Conservation (phyloP, 2,888 invertebrate species). For the Nomada flava region DNA sequence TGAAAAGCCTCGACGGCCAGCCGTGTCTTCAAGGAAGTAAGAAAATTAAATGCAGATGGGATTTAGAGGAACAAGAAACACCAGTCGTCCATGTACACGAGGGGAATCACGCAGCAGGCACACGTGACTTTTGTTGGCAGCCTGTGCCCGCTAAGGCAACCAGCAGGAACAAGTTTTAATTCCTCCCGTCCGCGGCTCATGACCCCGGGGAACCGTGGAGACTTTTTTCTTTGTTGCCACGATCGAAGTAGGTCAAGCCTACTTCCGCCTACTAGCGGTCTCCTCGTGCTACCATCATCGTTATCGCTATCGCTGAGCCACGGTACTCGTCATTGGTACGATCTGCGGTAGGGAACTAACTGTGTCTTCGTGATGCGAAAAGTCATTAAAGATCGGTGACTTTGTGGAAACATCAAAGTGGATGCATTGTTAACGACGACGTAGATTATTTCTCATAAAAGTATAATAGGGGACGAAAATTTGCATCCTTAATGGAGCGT, state of each 20-base stretch:
- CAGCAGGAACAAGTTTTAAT: slow-evolving; percentile 68
- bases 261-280: slow-evolving; percentile 71
- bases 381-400: slow-evolving; percentile 6
- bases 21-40: slow-evolving; percentile 26
- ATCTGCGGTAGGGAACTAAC: neutral
- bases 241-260: slow-evolving; percentile 78
- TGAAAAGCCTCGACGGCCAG: slow-evolving; percentile 3
- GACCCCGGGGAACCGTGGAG: slow-evolving; percentile 66
- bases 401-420: neutral
- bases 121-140: slow-evolving; percentile 56
- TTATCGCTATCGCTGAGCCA: slow-evolving; percentile 37
- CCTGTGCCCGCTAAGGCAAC: slow-evolving; percentile 42
- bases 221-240: slow-evolving; percentile 73
- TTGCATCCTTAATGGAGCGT: too few species aligned
- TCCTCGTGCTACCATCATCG: slow-evolving; percentile 39
- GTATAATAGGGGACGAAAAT: neutral
- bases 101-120: slow-evolving; percentile 50
- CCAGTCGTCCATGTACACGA: slow-evolving; percentile 25
- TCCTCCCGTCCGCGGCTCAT: slow-evolving; percentile 70
- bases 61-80: slow-evolving; percentile 44
- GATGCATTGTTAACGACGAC: too few species aligned
- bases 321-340: slow-evolving; percentile 27
- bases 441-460: too few species aligned
- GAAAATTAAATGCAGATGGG: slow-evolving; percentile 48
- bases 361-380: neutral